Conservation (phyloP, 2,888 invertebrate genomes). For the Lymantria monacha region DNA sequence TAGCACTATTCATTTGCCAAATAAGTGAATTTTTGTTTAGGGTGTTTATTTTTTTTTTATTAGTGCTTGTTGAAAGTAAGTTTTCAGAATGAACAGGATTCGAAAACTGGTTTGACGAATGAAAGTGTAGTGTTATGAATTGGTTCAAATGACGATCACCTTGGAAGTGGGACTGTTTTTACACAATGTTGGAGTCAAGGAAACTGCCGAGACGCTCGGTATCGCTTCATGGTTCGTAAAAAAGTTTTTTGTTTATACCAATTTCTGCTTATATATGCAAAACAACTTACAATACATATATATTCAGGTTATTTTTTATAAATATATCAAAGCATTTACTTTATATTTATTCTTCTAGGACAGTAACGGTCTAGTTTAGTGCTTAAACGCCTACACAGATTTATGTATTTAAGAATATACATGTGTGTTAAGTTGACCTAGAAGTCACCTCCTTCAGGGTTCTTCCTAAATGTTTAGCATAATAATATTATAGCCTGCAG, state of each 20-base stretch:
- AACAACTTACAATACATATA: neutral
- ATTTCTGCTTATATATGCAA: conserved; percentile 5
- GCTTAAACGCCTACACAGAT: conserved; percentile 5
- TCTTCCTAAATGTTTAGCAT: conserved; percentile 22
- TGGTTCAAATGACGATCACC: conserved; percentile 56
- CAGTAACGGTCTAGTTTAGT: no score
- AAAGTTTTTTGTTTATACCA: conserved; percentile 17
- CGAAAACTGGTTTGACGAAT: conserved; percentile 64
- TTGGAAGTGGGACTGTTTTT: conserved; percentile 48
- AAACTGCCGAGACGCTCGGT: conserved; percentile 70
- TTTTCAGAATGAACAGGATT: conserved; percentile 63
- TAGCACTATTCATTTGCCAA: conserved; percentile 42
- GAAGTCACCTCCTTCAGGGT: conserved; percentile 28
- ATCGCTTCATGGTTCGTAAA: conserved; percentile 71
- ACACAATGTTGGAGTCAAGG: conserved; percentile 71
- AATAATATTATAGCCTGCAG: neutral
- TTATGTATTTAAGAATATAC: neutral
- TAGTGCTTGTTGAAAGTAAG: conserved; percentile 63
- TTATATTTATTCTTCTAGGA: no score
- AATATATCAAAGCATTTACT: no score
- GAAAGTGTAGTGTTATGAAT: conserved; percentile 72
- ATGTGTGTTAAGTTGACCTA: conserved; percentile 22
- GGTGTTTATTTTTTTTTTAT: conserved; percentile 43
- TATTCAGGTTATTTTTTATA: neutral
- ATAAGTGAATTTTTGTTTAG: conserved; percentile 51